Evolutionary conservation across 1,140 invertebrate genomes (phyloP).

Genomic region (Trachymyrmex septentrionalis): DNA sequence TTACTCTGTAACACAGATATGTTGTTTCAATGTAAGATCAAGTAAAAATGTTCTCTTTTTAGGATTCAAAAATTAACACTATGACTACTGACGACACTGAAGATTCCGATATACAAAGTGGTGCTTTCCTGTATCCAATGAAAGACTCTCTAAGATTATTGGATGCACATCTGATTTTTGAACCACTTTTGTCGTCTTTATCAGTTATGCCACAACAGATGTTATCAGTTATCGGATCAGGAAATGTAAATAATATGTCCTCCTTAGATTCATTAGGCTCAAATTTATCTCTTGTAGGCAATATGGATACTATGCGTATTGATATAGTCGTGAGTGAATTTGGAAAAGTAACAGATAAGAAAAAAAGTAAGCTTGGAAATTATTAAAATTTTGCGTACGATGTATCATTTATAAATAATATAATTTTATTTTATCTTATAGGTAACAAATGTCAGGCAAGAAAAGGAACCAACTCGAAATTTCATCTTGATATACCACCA

Average conservation of each 20-base stretch:
- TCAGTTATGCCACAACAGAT: constrained; percentile 96
- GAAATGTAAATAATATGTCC: constrained; percentile 87
- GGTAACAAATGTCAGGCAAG: constrained; percentile 79
- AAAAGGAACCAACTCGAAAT: constrained; percentile 85
- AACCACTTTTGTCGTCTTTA: constrained; percentile 93
- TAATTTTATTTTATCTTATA: constrained; percentile 46
- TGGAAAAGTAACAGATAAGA: constrained; percentile 88
- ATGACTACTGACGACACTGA: constrained; percentile 87
- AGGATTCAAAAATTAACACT: constrained; percentile 89
- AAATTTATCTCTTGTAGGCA: constrained; percentile 95
- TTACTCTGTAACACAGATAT: background rate
- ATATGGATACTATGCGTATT: constrained; percentile 95
- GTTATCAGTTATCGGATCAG: constrained; percentile 86
- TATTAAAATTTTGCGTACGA: background rate
- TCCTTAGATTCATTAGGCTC: constrained; percentile 95
- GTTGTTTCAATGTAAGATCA: background rate
- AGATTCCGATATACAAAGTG: constrained; percentile 85
- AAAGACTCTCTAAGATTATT: constrained; percentile 94
- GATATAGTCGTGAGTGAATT: constrained; percentile 97
- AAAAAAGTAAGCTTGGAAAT: constrained; percentile 79
- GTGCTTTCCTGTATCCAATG: constrained; percentile 90
- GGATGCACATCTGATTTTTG: constrained; percentile 97
- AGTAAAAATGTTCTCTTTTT: constrained; percentile 54
- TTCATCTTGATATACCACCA: constrained; percentile 89
- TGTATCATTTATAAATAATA: background rate